Base-by-base conservation (phyloP, 2,888 invertebrate genomes). In the Micropterix aruncella region DNA sequence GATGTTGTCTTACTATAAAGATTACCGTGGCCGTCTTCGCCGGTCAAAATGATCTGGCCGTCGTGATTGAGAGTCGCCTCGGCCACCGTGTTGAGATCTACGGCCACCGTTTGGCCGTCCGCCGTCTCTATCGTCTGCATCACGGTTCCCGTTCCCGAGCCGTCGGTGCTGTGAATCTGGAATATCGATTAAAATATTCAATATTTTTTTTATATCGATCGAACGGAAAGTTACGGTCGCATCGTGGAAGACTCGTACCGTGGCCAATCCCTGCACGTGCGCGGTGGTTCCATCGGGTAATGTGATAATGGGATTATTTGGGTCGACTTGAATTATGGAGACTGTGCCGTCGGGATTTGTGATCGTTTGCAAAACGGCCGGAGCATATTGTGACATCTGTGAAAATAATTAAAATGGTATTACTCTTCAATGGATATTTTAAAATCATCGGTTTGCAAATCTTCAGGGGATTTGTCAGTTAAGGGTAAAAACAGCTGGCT, bases 271-370 rank as follows among this genome's bases (percentile, higher is more conserved):
- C 12, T 47, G 83, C 48, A 95, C 92, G 67, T 93, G 93, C 44
- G 93, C 94, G 43, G 93, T 93, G 52, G 93, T 93, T 48, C 94
- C 94, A 66, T 95, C 94, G 1, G 94, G 91, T 60, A 95, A 74
- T 40, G 93, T 94, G 56, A 95, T 93, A 57, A 95, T 91, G 50
- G 91, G 89, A 70, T 88, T 90, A 62, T 82, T 87, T 44, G 92
- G 90, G 72, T 93, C 92, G 54, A 93, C 89, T 69, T 94, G 94
- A 53, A 96, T 93, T 51, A 96, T 84, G 48, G 94, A 94, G 50
- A 96, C 89, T 7, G 93, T 87, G 50, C 95, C 95, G 72, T 96
- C 95, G 1, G 94, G 89, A 71, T 95, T 95, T 55, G 89, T 92
- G 64, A 95, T 93, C 4, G 93, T 93, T 63, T 95, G 95, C 46